Base-by-base conservation (phyloP, 2,113 vertebrate species). In the Tetraodon nigroviridis region DNA sequence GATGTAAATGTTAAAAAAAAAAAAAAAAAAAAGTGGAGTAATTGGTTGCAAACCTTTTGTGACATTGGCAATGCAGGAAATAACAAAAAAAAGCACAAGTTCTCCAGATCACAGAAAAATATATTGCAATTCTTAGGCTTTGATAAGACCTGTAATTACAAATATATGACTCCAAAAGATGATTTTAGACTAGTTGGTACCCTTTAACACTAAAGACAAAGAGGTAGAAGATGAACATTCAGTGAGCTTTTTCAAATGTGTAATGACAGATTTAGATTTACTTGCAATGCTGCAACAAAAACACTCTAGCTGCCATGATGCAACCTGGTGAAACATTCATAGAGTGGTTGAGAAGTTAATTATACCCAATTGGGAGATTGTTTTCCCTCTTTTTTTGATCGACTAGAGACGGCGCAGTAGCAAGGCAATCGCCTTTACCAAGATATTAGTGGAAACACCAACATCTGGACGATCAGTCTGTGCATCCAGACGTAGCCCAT, bases 401-500 rank as follows among this genome's bases (percentile, higher is more conserved):
- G 60, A 77, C 74, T 58, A 41, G 27, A 67, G 15, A 67, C 60
- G 57, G 64, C 55, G 49, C 29, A 69, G n/a, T 79, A 68, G 69
- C 3, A 45, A 66, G 54, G 63, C 49, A 64, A 67, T 10, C 60
- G 53, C 45, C 58, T 72, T 64, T 57, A 67, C 73, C 55, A 60
- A 46, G 57, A 58, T 27, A 61, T 78, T 41, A 54, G 54, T 18
- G 47, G 22, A 62, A 76, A 76, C 60, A 71, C 6, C 74, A 76
- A 46, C 77, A 82, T 74, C 72, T 76, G 78, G 54, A 48, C 48
- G 64, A 79, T 78, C 48, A 50, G 71, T 61, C 44, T 21, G 58
- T 49, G 59, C 47, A 61, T 61, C 58, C 65, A 76, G 53, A 72
- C 14, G 29, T 32, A 12, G 5, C 11, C 37, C 63, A 59, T 66